These are phyloP conservation scores for Dryobates pubescens DNA, from an alignment of 2,797 vertebrate genomes.

Conservation along the genomic window DNA sequence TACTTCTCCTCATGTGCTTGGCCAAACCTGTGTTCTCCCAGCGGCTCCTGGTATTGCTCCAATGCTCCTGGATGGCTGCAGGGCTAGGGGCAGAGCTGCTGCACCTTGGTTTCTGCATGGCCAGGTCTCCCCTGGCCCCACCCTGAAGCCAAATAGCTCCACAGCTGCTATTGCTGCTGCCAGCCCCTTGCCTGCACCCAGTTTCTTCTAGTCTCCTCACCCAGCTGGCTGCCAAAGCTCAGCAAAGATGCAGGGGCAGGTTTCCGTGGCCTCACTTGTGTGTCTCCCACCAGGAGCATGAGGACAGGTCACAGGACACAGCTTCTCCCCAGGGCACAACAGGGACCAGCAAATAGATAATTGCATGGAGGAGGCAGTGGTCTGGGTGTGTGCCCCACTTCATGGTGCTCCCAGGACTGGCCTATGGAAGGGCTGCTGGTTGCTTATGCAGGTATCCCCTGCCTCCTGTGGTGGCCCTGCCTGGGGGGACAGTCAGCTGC, in stretches of 20 bases:
- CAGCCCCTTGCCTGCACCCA: neutral
- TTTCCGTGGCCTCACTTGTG: neutral
- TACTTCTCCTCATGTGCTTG: rapidly evolving
- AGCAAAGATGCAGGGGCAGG: rapidly evolving
- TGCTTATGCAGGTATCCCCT: neutral
- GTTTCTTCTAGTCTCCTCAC: neutral
- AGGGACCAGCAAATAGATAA: rapidly evolving
- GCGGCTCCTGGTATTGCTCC: rapidly evolving
- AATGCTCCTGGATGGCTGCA: neutral
- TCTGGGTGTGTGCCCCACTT: neutral
- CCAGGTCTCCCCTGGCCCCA: neutral
- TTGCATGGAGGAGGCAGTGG: rapidly evolving
- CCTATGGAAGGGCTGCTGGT: neutral
- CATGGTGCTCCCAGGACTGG: rapidly evolving
- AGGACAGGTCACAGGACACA: neutral
- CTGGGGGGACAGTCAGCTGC: rapidly evolving
- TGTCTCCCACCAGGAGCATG: rapidly evolving
- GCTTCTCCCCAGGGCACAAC: neutral
- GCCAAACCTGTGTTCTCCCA: neutral
- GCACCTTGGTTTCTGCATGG: rapidly evolving
- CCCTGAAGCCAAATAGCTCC: neutral
- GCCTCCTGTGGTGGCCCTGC: neutral
- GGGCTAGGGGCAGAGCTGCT: neutral
- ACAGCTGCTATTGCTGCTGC: neutral
- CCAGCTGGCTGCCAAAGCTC: neutral